Base-by-base conservation (phyloP, 2,888 invertebrate genomes). In the Trachelus troglodyta region DNA sequence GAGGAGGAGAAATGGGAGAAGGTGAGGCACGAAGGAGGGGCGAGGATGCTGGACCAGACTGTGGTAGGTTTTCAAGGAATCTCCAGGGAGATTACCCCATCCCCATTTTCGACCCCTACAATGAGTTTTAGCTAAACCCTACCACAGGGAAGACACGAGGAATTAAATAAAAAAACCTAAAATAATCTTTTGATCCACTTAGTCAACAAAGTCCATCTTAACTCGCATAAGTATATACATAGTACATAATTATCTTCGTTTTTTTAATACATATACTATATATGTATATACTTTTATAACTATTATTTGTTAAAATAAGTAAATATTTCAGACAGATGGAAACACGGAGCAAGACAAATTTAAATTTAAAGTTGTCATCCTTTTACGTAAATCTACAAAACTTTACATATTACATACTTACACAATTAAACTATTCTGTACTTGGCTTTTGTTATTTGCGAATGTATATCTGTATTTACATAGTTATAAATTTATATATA, bases 361-460 rank as follows among this genome's bases (percentile, higher is more conserved):
- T 56, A 9, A 23, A 56, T 56, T 0, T 23, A 23, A 23, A 2
- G 56, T 56, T 23, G 9, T 56, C 23, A 56, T 56, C 23, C 23
- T 23, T 23, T 23, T 23, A 23, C 9, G 56, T 37, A 40, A 77
- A 56, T 68, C 73, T 77, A 77, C 69, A 73, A 68, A 83, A 86
- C 81, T 82, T 86, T 82, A 81, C 81, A 15, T 23, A 56, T 23
- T 56, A 23, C 23, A 12, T 82, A 84, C 84, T 85, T 84, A 83
- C 84, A 82, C 82, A 86, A 83, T 80, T 82, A 81, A 86, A 84
- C 81, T 84, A 84, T 82, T 81, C 79, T 75, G 74, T 77, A 77
- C 33, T 34, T 12, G 31, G 11, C 31, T 71, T 12, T 23, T 31
- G 33, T 71, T 71, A 31, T 12, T 31, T 76, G 73, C 31, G 74